Conservation (phyloP, 2,113 vertebrate genomes). For the Menidia beryllina region DNA sequence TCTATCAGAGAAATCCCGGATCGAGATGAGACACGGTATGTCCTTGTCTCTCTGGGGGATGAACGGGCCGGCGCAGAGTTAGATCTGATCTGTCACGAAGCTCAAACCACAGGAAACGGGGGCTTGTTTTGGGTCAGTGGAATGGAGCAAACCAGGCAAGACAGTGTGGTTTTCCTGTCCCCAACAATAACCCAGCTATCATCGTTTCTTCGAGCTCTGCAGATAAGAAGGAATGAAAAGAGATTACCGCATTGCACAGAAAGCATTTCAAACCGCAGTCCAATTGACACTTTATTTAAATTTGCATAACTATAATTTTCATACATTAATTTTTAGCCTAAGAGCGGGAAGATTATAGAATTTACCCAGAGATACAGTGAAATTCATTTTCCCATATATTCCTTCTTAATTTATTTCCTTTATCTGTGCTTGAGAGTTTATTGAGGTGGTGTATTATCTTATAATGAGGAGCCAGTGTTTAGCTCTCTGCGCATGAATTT, state of each 20-base stretch:
- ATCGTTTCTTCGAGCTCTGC: constrained; percentile 62
- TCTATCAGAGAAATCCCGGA: constrained; percentile 12
- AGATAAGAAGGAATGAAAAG: constrained; percentile 63
- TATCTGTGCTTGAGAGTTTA: constrained; percentile 24
- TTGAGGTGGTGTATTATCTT: constrained; percentile 45
- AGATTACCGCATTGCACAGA: constrained; percentile 54
- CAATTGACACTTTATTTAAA: constrained; percentile 28
- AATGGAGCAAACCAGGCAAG: constrained; percentile 63
- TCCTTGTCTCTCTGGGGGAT: constrained; percentile 18
- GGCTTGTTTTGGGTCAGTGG: constrained; percentile 60
- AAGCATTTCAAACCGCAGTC: constrained; percentile 31
- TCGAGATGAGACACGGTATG: constrained; percentile 48
- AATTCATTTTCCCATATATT: not conserved
- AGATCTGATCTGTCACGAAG: constrained; percentile 41
- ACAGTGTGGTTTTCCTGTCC: constrained; percentile 60
- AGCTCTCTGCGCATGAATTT: constrained; percentile 30
- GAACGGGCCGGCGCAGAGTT: constrained; percentile 18
- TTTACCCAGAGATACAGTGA: constrained; percentile 23
- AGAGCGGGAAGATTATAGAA: not conserved
- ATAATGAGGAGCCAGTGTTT: constrained; percentile 52
- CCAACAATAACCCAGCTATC: constrained; percentile 56
- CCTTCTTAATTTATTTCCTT: constrained; percentile 17
- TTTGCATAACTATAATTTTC: constrained; percentile 4
- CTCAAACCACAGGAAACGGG: constrained; percentile 17
- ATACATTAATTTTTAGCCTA: not conserved